Conservation (phyloP, 1,140 invertebrate species). For the Globodera ellingtonae region DNA sequence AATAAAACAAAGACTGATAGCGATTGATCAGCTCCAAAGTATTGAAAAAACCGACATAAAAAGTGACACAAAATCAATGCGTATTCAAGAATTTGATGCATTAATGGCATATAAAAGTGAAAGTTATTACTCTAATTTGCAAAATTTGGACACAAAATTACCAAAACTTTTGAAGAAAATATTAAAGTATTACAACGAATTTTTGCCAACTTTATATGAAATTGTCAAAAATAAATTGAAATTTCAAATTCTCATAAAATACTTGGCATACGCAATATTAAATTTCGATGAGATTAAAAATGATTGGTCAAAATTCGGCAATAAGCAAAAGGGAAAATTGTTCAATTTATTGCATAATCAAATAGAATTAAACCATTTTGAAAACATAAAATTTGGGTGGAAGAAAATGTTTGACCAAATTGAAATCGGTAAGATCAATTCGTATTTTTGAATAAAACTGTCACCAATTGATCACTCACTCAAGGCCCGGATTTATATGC, state of each 20-base stretch:
- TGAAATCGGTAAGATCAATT: not conserved
- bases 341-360: not conserved
- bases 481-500: not conserved
- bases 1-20: no score
- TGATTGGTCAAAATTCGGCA: not conserved
- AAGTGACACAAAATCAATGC: not conserved
- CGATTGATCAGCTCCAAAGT: not conserved
- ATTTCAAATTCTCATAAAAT: not conserved
- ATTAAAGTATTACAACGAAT: not conserved
- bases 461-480: not conserved
- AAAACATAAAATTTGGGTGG: not conserved
- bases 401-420: not conserved
- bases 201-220: not conserved
- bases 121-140: not conserved
- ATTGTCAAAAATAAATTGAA: not conserved
- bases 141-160: conserved; percentile 9
- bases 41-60: not conserved
- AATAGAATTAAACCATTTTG: not conserved
- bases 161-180: conserved; percentile 4
- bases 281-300: not conserved
- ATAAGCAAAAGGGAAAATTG: not conserved
- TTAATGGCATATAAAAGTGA: not conserved
- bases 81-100: not conserved
- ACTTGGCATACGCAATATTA: not conserved
- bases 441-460: not conserved